Base-by-base conservation (phyloP, 2,888 invertebrate genomes). In the Hoplodrina blanda region DNA sequence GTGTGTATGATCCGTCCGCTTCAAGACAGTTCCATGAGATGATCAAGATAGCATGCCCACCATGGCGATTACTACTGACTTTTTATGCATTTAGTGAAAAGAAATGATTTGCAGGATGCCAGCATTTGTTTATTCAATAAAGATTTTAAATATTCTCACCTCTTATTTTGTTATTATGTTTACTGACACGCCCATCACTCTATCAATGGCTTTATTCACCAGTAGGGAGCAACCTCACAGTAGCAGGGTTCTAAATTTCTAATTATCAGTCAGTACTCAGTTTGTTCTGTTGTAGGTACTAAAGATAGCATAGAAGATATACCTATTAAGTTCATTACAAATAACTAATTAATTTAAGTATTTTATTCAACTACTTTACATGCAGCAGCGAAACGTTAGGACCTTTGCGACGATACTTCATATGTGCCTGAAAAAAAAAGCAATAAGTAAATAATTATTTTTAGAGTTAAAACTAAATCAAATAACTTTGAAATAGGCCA, bases 371-470 rank as follows among this genome's bases (percentile, higher is more conserved):
- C 37, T 75, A 65, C 60, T 62, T 76, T 69, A 81, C 69, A 81
- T 83, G 84, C 78, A 91, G 69, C 62, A 94, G 66, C 7, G 94
- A 92, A 90, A 94, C 89, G 65, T 93, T 85, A 8, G 92, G 85
- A 10, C 97, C 97, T 81, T 96, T 97, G 72, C 96, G 97, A 49
- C 99, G 96, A 82, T 97, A 95, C 74, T 97, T 97, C 89, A 98
- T 92, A 92, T 99, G 99, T 11, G 97, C 97, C 94, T 97, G 96
- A 56, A 96, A 95, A 75, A 30, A 0, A 0, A 62, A 33, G 11
- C 13, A 20, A 37, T 8, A 11, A 56, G 19, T 19, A 25, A 6
- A 3, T 62, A 46, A 46, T 46, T 17, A 7, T 37, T 1, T 37
- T 17, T 5, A 46, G 46, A 13, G 11, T 46, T 17, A 46, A 46